A percentile compares a stretch with the other conserved stretches of the same genome.
Evolutionary conservation across 2,888 invertebrate species (phyloP).

Genomic region (Litoditis marina): DNA sequence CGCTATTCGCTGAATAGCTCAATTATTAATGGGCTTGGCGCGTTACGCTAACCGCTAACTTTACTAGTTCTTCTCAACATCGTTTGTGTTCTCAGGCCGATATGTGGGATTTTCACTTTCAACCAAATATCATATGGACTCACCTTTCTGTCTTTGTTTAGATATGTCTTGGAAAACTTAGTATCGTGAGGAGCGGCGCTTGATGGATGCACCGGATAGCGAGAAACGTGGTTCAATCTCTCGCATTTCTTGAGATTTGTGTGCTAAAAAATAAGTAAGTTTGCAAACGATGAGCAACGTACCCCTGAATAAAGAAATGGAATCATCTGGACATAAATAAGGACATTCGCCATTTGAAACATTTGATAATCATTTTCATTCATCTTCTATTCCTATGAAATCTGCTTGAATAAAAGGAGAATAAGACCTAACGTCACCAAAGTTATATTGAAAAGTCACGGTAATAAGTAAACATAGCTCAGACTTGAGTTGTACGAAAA

Average conservation of each 20-base stretch:
- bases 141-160: constrained; percentile 62
- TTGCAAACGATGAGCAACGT: neutral
- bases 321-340: neutral
- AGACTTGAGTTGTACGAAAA: too few species aligned
- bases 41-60: too few species aligned
- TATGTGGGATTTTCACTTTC: too few species aligned
- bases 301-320: neutral
- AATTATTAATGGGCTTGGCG: too few species aligned
- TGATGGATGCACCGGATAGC: constrained; percentile 59
- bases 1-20: too few species aligned
- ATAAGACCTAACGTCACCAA: neutral
- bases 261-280: constrained; percentile 49
- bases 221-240: constrained; percentile 60
- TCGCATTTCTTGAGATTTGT: constrained; percentile 62
- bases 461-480: too few species aligned
- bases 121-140: constrained; percentile 1
- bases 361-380: neutral
- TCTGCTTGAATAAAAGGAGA: neutral
- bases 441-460: too few species aligned
- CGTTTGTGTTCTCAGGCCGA: too few species aligned
- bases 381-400: neutral
- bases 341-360: too few species aligned
- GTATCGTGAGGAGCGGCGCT: constrained; percentile 57
- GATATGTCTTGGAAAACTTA: constrained; percentile 60
- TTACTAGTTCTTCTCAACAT: too few species aligned